Conservation (phyloP, 1,140 invertebrate species). For the Latrodectus geometricus region DNA sequence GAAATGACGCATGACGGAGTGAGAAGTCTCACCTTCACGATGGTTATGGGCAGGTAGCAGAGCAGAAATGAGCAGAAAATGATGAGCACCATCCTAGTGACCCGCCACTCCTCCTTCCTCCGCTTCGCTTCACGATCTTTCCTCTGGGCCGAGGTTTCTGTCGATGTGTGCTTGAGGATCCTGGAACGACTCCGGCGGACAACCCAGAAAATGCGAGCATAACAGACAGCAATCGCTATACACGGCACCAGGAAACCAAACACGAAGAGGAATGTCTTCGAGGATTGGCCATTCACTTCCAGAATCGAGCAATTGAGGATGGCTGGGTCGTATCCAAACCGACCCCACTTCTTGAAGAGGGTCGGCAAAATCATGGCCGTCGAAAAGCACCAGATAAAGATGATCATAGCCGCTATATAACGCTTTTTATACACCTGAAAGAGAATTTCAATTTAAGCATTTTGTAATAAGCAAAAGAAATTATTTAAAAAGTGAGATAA, state of each 20-base stretch:
- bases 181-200: constrained; percentile 73
- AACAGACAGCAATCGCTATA: constrained; percentile 83
- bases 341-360: constrained; percentile 83
- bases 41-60: constrained; percentile 86
- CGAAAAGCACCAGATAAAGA: constrained; percentile 80
- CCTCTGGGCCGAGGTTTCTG: constrained; percentile 33
- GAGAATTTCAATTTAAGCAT: not conserved
- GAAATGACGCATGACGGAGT: not conserved
- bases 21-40: constrained; percentile 78
- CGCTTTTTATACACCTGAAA: constrained; percentile 57
- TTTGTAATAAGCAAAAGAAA: too few relatives aligned
- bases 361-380: constrained; percentile 79
- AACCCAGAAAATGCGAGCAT: constrained; percentile 86
- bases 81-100: constrained; percentile 85
- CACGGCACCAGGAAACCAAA: constrained; percentile 86
- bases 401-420: constrained; percentile 61
- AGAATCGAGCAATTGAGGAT: constrained; percentile 69
- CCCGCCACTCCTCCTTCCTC: constrained; percentile 69
- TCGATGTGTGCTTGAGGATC: constrained; percentile 34
- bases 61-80: constrained; percentile 87
- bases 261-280: constrained; percentile 86
- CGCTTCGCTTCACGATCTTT: constrained; percentile 44
- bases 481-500: too few relatives aligned
- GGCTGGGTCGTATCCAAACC: constrained; percentile 77
- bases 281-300: constrained; percentile 77